Evolutionary conservation across 2,113 vertebrate genomes (phyloP), one percentile per base, ranked within the genome.

Genomic region (Psammodynastes pulverulentus): DNA sequence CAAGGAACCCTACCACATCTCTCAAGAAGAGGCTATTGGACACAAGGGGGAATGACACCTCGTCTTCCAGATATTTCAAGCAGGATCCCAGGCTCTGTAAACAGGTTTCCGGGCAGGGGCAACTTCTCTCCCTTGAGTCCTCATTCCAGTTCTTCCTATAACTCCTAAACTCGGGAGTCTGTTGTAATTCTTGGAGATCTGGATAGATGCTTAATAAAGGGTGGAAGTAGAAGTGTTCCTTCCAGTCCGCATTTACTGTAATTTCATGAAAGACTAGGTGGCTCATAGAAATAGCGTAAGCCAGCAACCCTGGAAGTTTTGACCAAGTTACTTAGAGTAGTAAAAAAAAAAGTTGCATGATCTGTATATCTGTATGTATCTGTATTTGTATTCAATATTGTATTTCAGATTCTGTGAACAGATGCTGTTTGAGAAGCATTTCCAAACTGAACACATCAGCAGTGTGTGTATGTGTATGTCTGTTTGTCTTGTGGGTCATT

Each of bases 131-230:
- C 54, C 84, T 72, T 90, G 89, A 49, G 84, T 51, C 87, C 58
- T 79, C 88, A 54, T 87, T 93, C 89, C 39, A 87, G 92, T 56
- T 87, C 56, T 62, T 90, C 56, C 84, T 72, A 87, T 87, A 87
- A 87, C 89, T 88, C 92, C 89, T 90, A 93, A 56, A 87, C 56
- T 52, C 24, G 54, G 92, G 92, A 72, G 84, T 87, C 86, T 43
- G 34, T 52, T 90, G 79, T 90, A 90, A 90, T 87, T 79, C 88
- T 26, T 46, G 49, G 84, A 84, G 24, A 72, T 58, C 54, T 46
- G 84, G 84, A 90, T 4, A 92, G 56, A 67, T 87, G 88, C 89
- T 52, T 90, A 93, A 90, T 93, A 93, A 90, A 93, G 8, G 56
- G 54, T 34, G 54, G 92, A 72, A 53, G 39, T 79, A 46, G 89